These are phyloP conservation scores for Toxonevra muliebris DNA, from an alignment of 2,888 invertebrate species.

Conservation along the genomic window DNA sequence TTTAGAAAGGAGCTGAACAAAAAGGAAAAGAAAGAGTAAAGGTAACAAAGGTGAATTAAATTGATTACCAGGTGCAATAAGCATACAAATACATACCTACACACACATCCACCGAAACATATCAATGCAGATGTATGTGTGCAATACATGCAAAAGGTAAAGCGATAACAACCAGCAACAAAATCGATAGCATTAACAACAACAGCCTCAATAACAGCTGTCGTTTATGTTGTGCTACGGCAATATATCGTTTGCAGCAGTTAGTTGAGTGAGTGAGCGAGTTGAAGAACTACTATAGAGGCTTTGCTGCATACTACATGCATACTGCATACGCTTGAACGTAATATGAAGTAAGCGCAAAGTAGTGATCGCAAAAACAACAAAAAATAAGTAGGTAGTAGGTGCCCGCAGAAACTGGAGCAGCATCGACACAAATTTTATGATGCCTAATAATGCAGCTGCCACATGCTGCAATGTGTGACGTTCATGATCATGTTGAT, in stretches of 20 bases:
- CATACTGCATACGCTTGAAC: neutral
- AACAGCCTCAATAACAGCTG: conserved; percentile 42
- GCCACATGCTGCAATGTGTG: conserved; percentile 22
- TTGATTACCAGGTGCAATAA: conserved; percentile 59
- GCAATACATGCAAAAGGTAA: conserved; percentile 15
- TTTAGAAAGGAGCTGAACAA: too few relatives aligned
- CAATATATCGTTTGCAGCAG: neutral
- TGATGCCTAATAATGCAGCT: conserved; percentile 16
- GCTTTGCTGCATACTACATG: neutral
- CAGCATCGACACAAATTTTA: conserved; percentile 42
- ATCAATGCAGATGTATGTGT: conserved; percentile 25
- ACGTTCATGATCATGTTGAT: neutral
- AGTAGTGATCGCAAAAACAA: conserved; percentile 26
- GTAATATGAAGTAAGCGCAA: neutral
- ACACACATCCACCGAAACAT: conserved; percentile 10
- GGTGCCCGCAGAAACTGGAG: conserved; percentile 59
- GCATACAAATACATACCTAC: conserved; percentile 41
- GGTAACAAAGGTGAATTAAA: conserved; percentile 42
- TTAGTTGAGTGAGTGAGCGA: neutral
- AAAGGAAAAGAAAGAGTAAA: conserved; percentile 1
- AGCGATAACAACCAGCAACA: conserved; percentile 37
- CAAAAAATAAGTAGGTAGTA: conserved; percentile 19
- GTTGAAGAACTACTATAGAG: neutral
- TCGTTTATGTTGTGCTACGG: conserved; percentile 34
- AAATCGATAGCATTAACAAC: conserved; percentile 33